Evolutionary conservation across 2,888 invertebrate genomes (phyloP).

Genomic region (Tortrix viridana): DNA sequence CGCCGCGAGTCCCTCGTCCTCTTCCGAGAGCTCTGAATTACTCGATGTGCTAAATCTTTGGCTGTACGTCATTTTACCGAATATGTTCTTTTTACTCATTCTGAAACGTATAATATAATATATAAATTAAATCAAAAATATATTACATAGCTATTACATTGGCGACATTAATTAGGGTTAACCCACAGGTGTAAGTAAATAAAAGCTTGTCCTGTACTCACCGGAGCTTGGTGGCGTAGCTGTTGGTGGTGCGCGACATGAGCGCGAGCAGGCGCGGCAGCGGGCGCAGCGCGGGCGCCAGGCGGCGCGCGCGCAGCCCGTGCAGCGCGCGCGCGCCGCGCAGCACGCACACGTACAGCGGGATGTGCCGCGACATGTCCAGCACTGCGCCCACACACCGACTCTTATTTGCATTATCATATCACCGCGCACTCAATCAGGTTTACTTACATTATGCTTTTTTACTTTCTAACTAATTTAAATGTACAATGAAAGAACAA

Average conservation of each 20-base stretch:
- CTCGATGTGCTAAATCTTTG: conserved; percentile 79
- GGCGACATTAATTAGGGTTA: no score
- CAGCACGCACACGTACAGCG: conserved; percentile 94
- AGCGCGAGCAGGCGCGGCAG: conserved; percentile 91
- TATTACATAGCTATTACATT: no score
- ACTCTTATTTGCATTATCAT: no score
- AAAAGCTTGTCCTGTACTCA: no score
- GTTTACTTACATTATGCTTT: no score
- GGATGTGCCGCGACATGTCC: conserved; percentile 98
- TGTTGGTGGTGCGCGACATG: conserved; percentile 96
- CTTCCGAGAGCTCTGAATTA: conserved; percentile 88
- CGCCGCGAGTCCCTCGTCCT: conserved; percentile 94
- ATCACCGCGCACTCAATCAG: no score
- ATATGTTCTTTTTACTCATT: conserved; percentile 86
- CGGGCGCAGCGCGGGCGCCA: conserved; percentile 74
- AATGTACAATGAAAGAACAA: no score
- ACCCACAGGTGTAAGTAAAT: no score
- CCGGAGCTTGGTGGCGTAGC: conserved; percentile 94
- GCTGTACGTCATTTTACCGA: conserved; percentile 81
- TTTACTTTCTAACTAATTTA: no score
- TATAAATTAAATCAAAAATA: no score
- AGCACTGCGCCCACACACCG: conserved; percentile 85
- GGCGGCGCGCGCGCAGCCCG: conserved; percentile 89
- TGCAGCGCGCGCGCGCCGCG: conserved; percentile 91
- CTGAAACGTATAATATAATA: conserved; percentile 65